Evolutionary conservation across 2,113 vertebrate genomes (phyloP).

Genomic region (Rhipidura dahli): DNA sequence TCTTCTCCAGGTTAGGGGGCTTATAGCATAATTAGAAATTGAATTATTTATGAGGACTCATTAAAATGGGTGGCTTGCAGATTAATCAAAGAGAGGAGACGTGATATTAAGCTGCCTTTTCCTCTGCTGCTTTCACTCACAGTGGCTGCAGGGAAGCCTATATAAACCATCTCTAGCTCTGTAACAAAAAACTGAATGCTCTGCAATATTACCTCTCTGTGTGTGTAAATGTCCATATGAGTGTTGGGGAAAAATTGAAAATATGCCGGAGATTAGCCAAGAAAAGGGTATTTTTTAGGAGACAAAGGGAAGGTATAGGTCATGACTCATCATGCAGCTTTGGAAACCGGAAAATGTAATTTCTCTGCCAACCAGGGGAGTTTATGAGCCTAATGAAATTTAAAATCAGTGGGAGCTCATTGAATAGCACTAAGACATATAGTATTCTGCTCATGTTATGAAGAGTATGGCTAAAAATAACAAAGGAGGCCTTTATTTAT

Average conservation of each 20-base stretch:
- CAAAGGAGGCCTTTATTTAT: not conserved
- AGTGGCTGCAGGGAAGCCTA: conserved; percentile 18
- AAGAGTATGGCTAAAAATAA: not conserved
- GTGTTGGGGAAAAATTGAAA: conserved; percentile 32
- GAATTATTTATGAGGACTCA: conserved; percentile 86
- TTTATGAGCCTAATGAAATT: conserved; percentile 56
- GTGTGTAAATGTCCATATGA: not conserved
- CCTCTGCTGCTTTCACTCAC: conserved; percentile 29
- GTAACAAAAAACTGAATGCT: not conserved
- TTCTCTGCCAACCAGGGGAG: conserved; percentile 46
- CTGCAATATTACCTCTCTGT: not conserved
- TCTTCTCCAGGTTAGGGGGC: conserved; percentile 66
- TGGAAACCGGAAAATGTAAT: conserved; percentile 48
- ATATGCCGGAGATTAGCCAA: conserved; percentile 7
- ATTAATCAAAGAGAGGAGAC: conserved; percentile 72
- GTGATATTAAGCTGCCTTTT: conserved; percentile 63
- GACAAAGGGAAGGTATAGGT: conserved; percentile 29
- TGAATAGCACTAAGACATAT: conserved; percentile 23
- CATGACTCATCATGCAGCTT: conserved; percentile 33
- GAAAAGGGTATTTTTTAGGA: not conserved
- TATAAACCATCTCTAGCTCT: not conserved
- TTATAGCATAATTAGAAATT: conserved; percentile 85
- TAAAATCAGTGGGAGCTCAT: conserved; percentile 47
- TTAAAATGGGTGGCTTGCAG: conserved; percentile 72
- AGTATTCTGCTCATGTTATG: conserved; percentile 8